phyloP scores from a whole-genome alignment of 2,888 invertebrate genomes.

The Altica lythri region DNA sequence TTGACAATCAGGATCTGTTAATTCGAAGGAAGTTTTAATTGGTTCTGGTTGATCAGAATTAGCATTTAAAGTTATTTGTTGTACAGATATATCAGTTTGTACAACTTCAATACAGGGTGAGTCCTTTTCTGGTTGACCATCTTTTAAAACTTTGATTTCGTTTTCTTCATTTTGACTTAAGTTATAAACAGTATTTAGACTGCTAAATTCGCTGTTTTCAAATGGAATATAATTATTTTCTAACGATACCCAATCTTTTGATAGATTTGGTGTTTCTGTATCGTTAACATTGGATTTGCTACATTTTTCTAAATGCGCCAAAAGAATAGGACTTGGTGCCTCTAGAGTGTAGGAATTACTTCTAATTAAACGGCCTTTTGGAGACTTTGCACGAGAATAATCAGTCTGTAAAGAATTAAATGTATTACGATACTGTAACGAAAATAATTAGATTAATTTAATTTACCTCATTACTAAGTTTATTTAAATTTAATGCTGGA shows the following conservation, averaged over 20 bases:
- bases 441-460: background rate
- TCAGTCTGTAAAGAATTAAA: too few species aligned
- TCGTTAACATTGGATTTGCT: conserved; percentile 15
- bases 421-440: too few species aligned
- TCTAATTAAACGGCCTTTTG: conserved; percentile 63
- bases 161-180: conserved; percentile 13
- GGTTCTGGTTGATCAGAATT: conserved; percentile 23
- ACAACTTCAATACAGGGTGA: conserved; percentile 44
- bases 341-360: conserved; percentile 81
- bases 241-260: conserved; percentile 34
- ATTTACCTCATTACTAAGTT: conserved; percentile 9
- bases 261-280: conserved; percentile 1
- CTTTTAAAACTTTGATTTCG: too few species aligned
- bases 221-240: conserved; percentile 36
- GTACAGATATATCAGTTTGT: conserved; percentile 48
- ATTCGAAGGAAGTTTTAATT: conserved; percentile 29
- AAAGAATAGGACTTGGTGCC: conserved; percentile 74
- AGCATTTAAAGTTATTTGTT: conserved; percentile 44
- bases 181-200: conserved; percentile 36
- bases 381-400: conserved; percentile 11
- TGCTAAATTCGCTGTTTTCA: conserved; percentile 38
- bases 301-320: conserved; percentile 65
- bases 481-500: conserved; percentile 9
- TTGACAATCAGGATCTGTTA: conserved; percentile 39
- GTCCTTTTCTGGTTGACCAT: conserved; percentile 5